These are phyloP conservation scores for Dyspetes luteomarginatus DNA, from an alignment of 2,888 invertebrate species.

Conservation along the genomic window DNA sequence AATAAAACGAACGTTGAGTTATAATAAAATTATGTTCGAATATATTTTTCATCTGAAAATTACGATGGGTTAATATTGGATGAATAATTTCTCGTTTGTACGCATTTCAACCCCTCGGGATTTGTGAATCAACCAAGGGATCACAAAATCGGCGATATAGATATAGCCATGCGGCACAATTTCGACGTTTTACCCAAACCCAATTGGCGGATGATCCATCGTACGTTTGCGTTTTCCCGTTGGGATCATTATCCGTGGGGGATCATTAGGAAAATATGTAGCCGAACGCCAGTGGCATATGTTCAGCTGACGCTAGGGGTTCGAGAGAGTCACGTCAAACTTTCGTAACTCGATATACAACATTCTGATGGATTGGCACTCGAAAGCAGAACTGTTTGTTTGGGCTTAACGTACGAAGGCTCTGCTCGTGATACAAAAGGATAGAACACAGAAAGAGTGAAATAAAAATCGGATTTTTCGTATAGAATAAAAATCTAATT, in stretches of 20 bases:
- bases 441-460: conserved; percentile 55
- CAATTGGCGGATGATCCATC: conserved; percentile 54
- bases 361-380: conserved; percentile 50
- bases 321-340: conserved; percentile 53
- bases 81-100: conserved; percentile 41
- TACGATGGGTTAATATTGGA: conserved; percentile 32
- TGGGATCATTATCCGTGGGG: conserved; percentile 51
- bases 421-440: not conserved
- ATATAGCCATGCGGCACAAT: conserved; percentile 35
- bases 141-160: conserved; percentile 17
- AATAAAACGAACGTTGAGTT: too few relatives aligned
- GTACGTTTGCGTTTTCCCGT: conserved; percentile 19
- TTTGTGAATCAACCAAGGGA: not conserved
- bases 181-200: conserved; percentile 55
- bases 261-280: conserved; percentile 59
- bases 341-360: conserved; percentile 52
- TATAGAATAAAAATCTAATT: conserved; percentile 66
- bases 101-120: conserved; percentile 23
- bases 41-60: not conserved
- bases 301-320: conserved; percentile 10
- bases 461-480: too few relatives aligned
- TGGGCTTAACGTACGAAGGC: not conserved
- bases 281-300: conserved; percentile 45
- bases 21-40: not conserved
- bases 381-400: conserved; percentile 27